Evolutionary conservation across 2,797 vertebrate genomes (phyloP).

Genomic region (Oceanodroma leucorhoa): DNA sequence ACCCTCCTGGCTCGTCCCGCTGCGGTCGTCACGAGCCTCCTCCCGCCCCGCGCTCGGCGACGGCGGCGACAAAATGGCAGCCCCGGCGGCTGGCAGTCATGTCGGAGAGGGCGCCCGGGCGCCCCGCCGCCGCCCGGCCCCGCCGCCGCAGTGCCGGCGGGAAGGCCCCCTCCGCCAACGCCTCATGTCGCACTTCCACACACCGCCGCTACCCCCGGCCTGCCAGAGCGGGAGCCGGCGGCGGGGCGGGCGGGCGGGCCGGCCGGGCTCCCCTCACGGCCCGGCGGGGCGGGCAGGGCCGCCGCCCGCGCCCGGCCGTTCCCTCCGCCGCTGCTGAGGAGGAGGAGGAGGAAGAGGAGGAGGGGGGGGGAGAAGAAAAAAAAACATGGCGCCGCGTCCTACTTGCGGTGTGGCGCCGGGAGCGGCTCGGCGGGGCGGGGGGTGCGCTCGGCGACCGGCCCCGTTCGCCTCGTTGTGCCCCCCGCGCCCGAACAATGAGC

Average conservation of each 20-base stretch:
- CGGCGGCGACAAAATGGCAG: constrained; percentile 77
- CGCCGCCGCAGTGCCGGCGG: neutral
- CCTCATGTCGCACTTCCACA: neutral
- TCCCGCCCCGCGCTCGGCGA: constrained; percentile 6
- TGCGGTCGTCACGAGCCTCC: neutral
- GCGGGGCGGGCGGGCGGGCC: neutral
- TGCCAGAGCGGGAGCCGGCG: neutral
- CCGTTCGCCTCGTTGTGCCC: neutral
- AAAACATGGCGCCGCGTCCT: constrained; percentile 78
- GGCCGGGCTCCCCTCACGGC: neutral
- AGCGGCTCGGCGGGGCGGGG: neutral
- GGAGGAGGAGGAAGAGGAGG: neutral
- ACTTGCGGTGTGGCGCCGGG: constrained; percentile 42
- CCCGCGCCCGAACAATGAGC: neutral
- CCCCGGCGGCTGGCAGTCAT: constrained; percentile 52
- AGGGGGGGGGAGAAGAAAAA: neutral
- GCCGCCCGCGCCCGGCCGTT: neutral
- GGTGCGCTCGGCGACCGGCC: neutral
- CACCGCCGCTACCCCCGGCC: neutral
- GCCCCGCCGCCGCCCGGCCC: neutral
- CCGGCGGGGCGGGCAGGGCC: neutral
- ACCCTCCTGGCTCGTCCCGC: neutral
- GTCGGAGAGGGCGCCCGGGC: constrained; percentile 35
- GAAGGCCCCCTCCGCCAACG: neutral
- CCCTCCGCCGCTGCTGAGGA: neutral